Evolutionary conservation across 2,888 invertebrate genomes (phyloP).

Genomic region (Pecten maximus): DNA sequence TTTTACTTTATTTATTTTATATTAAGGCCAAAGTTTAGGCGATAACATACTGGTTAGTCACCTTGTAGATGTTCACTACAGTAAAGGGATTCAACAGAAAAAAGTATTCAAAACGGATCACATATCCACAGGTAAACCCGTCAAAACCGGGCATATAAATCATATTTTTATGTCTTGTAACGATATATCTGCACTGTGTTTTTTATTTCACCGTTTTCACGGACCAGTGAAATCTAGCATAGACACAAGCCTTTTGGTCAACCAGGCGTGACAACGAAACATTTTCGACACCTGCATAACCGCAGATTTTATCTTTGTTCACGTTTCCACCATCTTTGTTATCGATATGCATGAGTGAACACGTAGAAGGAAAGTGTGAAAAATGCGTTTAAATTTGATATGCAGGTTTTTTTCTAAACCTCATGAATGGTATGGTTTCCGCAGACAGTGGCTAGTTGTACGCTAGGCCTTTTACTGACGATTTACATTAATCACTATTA

Average conservation of each 20-base stretch:
- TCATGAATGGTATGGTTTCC: neutral
- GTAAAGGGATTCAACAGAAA: neutral
- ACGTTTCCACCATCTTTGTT: slow-evolving; percentile 28
- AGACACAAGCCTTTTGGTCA: slow-evolving; percentile 29
- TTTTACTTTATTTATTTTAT: slow-evolving; percentile 22
- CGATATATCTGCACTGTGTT: slow-evolving; percentile 15
- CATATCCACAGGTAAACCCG: neutral
- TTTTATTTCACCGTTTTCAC: slow-evolving; percentile 31
- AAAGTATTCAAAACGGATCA: slow-evolving; percentile 7
- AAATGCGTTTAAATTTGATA: slow-evolving; percentile 26
- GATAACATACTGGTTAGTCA: neutral
- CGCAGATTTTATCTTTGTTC: slow-evolving; percentile 28
- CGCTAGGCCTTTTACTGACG: neutral
- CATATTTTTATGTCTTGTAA: slow-evolving; percentile 24
- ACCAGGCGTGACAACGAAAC: neutral
- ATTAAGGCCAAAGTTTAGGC: neutral
- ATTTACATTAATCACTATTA: neutral
- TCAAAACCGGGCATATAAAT: neutral
- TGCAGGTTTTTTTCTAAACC: slow-evolving; percentile 14
- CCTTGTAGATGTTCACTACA: neutral
- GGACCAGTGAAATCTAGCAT: slow-evolving; percentile 10
- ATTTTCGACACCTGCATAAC: slow-evolving; percentile 26
- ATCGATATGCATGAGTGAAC: neutral
- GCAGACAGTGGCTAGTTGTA: neutral
- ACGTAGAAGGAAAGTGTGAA: slow-evolving; percentile 17